Evolutionary conservation across 2,113 vertebrate genomes (phyloP).

Genomic region (Neopipo cinnamomea): DNA sequence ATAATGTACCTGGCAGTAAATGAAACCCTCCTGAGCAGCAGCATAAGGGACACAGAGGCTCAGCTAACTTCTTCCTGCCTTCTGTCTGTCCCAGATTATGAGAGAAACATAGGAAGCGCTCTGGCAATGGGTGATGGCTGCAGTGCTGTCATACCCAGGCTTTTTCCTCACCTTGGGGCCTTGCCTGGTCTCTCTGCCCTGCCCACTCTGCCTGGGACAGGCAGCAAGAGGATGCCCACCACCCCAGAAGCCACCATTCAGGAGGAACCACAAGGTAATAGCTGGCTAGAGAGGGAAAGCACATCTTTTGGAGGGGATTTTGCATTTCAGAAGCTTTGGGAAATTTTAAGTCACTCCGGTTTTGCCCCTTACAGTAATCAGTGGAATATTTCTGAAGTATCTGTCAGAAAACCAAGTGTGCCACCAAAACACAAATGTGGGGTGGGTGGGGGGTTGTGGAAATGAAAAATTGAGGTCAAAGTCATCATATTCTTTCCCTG

Average conservation of each 20-base stretch:
- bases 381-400: background rate
- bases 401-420: background rate
- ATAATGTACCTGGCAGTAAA: background rate
- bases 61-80: background rate
- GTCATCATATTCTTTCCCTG: background rate
- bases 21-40: background rate
- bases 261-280: background rate
- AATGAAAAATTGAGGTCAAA: background rate
- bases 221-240: background rate
- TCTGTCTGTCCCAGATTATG: background rate
- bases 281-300: background rate
- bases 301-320: background rate
- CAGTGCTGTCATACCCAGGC: background rate
- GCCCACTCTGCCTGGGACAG: background rate
- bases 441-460: no score
- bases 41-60: background rate
- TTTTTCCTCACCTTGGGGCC: background rate
- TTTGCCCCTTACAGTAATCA: background rate
- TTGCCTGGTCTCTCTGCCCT: background rate
- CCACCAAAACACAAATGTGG: background rate
- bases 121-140: background rate
- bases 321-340: background rate
- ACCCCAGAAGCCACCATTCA: background rate
- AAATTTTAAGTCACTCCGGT: background rate
- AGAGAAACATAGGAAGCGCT: rapidly evolving